phyloP scores from a whole-genome alignment of 2,888 invertebrate species.

The Calameuta idolon region DNA sequence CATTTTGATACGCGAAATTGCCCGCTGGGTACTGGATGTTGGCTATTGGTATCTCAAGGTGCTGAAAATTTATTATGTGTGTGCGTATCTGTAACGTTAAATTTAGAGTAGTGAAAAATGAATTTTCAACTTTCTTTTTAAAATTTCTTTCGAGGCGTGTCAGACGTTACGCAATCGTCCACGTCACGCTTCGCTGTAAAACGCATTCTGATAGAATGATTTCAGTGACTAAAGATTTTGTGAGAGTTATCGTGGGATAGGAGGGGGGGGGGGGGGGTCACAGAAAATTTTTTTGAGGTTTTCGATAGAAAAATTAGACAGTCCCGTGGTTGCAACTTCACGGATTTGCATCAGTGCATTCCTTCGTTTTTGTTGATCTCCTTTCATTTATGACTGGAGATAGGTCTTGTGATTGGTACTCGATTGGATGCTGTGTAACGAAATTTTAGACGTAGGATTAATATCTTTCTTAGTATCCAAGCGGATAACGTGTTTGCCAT shows the following conservation, averaged over 20 bases:
- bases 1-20: background rate
- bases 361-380: background rate
- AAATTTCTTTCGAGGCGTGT: background rate
- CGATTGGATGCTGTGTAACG: background rate
- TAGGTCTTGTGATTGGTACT: background rate
- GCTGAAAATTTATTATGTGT: background rate
- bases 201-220: background rate
- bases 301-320: background rate
- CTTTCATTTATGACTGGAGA: background rate
- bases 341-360: background rate
- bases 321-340: background rate
- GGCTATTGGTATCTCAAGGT: background rate
- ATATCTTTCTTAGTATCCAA: background rate
- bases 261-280: background rate
- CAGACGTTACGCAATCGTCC: background rate
- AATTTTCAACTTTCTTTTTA: background rate
- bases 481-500: conserved; percentile 1
- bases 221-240: background rate
- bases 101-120: no score
- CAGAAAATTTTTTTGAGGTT: background rate
- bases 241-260: background rate
- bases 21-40: background rate
- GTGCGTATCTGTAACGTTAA: no score
- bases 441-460: background rate
- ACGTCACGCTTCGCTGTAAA: background rate